Base-by-base conservation (phyloP, 1,140 invertebrate genomes). In the Camponotus vicinus region DNA sequence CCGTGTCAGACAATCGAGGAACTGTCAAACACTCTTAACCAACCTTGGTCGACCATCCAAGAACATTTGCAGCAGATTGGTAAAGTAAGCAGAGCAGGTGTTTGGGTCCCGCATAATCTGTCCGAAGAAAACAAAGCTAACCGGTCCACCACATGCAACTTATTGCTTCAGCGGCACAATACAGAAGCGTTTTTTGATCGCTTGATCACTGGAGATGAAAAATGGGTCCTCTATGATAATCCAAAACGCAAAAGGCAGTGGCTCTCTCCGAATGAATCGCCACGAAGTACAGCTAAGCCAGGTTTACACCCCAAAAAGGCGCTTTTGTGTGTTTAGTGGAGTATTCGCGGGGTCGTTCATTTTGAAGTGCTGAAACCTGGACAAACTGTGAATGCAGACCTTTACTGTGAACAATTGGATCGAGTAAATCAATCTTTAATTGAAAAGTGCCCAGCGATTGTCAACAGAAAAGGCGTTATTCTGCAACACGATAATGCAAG, bases 61-160 rank as follows among this genome's bases (percentile, higher is more conserved):
- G 49, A 86, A 86, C 73, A 79, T 83, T 85, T 85, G 80, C 78
- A 86, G 73, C 76, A 86, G 70, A 88, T 88, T 90, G 79, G 42
- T 21, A 85, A 86, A 77, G 67, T 86, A 87, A 84, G 82, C 83
- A 84, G 78, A 89, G 85, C 78, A 88, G 78, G 61, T 89, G 82
- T 88, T 88, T 86, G 61, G 85, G 85, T 90, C 80, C 87, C 67
- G 45, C 85, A 84, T 87, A 87, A 83, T 87, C 63, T 90, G 63
- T 88, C 66, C 66, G 76, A 88, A 88, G 69, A 86, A 67, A 90
- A 86, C 84, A 87, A 85, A 73, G 86, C 82, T 69, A 79, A 88
- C 76, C 76, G 82, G 64, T 85, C 61, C 49, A 85, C 52, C 34
- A 85, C 83, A 61, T 88, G 85, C 67, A 86, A 89, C 78, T 66